These are phyloP conservation scores for Sebastes trivittatus DNA, from an alignment of 2,797 vertebrate species.

Conservation along the genomic window DNA sequence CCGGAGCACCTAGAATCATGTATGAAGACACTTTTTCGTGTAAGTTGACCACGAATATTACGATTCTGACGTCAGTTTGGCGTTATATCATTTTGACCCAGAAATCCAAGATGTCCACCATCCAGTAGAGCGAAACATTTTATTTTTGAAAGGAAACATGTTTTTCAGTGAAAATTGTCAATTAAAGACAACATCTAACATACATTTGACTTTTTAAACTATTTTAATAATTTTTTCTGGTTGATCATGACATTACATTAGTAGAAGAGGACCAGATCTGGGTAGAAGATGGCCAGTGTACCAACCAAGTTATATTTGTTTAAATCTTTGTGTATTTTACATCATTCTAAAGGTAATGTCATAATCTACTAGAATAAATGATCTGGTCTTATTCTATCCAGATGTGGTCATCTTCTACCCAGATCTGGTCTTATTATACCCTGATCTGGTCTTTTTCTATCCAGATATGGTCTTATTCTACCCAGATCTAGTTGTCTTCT, in stretches of 20 bases:
- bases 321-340: background rate
- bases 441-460: accelerated
- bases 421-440: no score
- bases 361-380: no score
- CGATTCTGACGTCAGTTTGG: background rate
- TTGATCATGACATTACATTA: background rate
- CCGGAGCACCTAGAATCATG: no score
- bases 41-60: no score
- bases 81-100: background rate
- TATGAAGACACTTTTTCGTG: no score
- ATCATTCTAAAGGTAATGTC: background rate
- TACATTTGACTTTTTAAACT: no score
- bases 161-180: no score
- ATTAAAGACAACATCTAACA: accelerated
- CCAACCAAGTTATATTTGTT: background rate
- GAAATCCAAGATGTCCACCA: background rate
- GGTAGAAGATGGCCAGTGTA: background rate
- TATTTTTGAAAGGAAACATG: no score
- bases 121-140: background rate
- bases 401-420: no score
- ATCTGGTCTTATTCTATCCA: no score
- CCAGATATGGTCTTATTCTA: accelerated
- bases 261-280: background rate
- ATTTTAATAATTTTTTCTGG: no score
- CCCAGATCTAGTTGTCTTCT: no score